Evolutionary conservation across 2,113 vertebrate genomes (phyloP), one percentile per base, ranked within the genome.

Genomic region (Oncorhynchus nerka): DNA sequence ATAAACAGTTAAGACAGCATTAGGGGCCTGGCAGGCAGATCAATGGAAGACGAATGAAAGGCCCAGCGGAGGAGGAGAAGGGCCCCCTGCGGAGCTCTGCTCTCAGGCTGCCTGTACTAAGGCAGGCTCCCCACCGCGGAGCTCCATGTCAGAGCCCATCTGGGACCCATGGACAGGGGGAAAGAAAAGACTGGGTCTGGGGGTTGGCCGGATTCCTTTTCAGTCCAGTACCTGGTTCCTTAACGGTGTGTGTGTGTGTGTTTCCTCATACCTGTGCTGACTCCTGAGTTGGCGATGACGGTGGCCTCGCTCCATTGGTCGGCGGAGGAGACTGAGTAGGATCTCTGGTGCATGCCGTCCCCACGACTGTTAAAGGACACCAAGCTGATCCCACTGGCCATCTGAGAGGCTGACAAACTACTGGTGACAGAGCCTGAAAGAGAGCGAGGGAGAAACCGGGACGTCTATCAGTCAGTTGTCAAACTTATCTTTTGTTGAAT

Each of bases 271-370:
- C 97, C 97, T 78, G 96, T 97, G 94, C 95, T 96, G 94, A 98
- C 94, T 91, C 95, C 97, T 3, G 97, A 97, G 94, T 98, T 98
- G 89, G 97, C 96, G 88, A 97, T 96, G 93, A 96, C 96, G 1
- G 96, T 95, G 87, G 96, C 97, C 72, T 99, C 97, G 51, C 95
- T 95, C 97, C 97, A 99, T 92, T 99, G 98, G 94, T 99, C 97
- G 73, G 97, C 97, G 82, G 97, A 98, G 94, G 97, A 99, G 49
- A 99, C 97, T 0, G 97, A 98, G 91, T 96, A 99, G 51, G 97
- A 99, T 79, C 97, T 95, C 89, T 99, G 98, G 92, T 99, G 97
- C 95, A 96, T 91, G 80, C 97, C 96, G 57, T 99, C 96, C 1
- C 95, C 93, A 3, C 96, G 95, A 78, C 94, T 95, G 95, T 91